These are phyloP conservation scores for Nylanderia fulva DNA, from an alignment of 1,140 invertebrate genomes.

Conservation along the genomic window DNA sequence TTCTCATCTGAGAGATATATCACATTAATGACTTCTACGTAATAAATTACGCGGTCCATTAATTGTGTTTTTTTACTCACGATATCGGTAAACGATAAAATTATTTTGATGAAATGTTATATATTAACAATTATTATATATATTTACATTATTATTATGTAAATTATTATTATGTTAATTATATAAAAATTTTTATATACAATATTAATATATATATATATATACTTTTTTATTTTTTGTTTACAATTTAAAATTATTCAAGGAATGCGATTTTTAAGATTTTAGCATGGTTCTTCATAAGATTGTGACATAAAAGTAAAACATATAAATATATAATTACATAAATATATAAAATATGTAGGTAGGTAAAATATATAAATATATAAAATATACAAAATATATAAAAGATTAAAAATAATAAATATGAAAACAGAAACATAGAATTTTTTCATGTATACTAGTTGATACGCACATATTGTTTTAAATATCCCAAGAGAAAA, in stretches of 20 bases:
- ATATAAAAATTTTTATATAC: neutral
- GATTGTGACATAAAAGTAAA: neutral
- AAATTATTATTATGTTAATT: too few species aligned
- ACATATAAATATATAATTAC: too few species aligned
- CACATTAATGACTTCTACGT: neutral
- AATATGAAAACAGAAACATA: neutral
- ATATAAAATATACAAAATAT: too few species aligned
- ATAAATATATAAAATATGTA: too few species aligned
- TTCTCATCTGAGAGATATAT: constrained; percentile 17
- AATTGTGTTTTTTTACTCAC: neutral
- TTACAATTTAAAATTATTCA: too few species aligned
- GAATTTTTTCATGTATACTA: neutral
- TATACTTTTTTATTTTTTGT: too few species aligned
- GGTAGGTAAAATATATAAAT: too few species aligned
- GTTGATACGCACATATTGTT: neutral
- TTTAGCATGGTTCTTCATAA: neutral
- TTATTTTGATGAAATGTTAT: neutral
- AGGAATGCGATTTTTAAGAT: neutral
- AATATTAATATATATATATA: neutral
- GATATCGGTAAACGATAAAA: neutral
- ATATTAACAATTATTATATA: neutral
- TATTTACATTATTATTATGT: too few species aligned
- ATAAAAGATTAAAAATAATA: too few species aligned
- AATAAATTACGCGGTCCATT: neutral
- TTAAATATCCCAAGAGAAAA: neutral